Conservation (phyloP, 2,797 vertebrate species). For the Mus spretus region DNA sequence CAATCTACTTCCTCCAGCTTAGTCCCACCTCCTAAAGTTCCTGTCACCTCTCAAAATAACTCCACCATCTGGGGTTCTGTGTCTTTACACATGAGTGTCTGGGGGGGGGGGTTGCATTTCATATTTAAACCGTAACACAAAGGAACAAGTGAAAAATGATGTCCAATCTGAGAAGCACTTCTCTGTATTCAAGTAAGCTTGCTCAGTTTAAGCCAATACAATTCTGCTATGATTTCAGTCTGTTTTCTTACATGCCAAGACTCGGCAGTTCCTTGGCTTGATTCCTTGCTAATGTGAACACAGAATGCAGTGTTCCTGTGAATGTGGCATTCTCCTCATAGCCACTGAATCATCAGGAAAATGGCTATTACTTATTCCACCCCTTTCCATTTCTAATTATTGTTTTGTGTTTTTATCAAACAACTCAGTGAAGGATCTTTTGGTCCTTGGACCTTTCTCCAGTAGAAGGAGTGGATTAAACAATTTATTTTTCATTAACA, state of each 20-base stretch:
- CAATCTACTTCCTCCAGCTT: background rate
- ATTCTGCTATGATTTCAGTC: background rate
- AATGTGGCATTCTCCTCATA: background rate
- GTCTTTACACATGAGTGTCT: background rate
- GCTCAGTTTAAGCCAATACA: background rate
- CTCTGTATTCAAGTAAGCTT: background rate
- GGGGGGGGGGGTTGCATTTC: background rate
- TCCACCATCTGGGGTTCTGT: background rate
- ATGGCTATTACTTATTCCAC: background rate
- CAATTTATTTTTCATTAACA: conserved; percentile 58
- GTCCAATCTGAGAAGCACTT: background rate
- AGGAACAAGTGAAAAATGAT: background rate
- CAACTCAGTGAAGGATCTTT: conserved; percentile 20
- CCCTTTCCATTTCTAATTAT: conserved; percentile 30
- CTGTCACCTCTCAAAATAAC: background rate
- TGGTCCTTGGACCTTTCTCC: conserved; percentile 35
- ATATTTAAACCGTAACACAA: background rate
- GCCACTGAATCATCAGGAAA: background rate
- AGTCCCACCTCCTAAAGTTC: background rate
- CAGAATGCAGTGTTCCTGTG: background rate
- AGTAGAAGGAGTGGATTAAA: conserved; percentile 30
- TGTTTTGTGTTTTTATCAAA: conserved; percentile 60
- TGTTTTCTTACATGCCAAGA: conserved; percentile 21
- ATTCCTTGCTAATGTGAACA: background rate
- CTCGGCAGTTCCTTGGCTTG: background rate